Evolutionary conservation across 37 sponge, comb jelly and placozoan genomes (phyloP).

Genomic region (Agelas oroides): DNA sequence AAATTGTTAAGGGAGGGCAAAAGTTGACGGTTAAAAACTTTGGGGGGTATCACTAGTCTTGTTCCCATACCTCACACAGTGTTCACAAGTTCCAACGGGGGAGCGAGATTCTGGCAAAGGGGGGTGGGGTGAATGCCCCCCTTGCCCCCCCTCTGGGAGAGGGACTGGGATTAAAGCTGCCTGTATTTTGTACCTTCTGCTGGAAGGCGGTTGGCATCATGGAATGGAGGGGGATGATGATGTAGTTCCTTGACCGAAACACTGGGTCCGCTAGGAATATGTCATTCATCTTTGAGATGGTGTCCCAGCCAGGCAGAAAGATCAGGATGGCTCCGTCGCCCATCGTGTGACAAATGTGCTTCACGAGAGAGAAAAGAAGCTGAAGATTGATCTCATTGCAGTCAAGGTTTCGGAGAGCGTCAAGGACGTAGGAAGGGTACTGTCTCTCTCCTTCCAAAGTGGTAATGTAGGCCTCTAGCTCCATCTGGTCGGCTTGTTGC

Average conservation of each 20-base stretch:
- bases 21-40: no score
- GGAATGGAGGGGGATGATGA: slow-evolving; percentile 87
- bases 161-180: no score
- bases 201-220: slow-evolving; percentile 79
- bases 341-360: slow-evolving; percentile 36
- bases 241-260: slow-evolving; percentile 48
- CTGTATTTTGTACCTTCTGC: no score
- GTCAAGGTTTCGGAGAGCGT: slow-evolving; percentile 31
- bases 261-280: slow-evolving; percentile 56
- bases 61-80: no score
- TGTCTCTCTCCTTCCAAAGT: slow-evolving; percentile 33
- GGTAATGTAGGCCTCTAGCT: slow-evolving; percentile 18
- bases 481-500: slow-evolving; percentile 29
- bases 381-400: slow-evolving; percentile 54
- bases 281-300: slow-evolving; percentile 73
- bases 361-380: slow-evolving; percentile 34
- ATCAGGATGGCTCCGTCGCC: slow-evolving; percentile 78
- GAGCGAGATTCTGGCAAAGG: no score
- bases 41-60: no score
- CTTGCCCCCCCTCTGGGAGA: no score
- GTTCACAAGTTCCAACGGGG: no score
- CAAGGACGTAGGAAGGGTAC: slow-evolving; percentile 41
- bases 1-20: no score
- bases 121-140: no score
- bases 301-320: slow-evolving; percentile 79